Percentiles rank a stretch among this genome's conserved stretches.
Evolutionary conservation across 2,797 vertebrate species (phyloP).

Genomic region (Halcyon chelicuti): DNA sequence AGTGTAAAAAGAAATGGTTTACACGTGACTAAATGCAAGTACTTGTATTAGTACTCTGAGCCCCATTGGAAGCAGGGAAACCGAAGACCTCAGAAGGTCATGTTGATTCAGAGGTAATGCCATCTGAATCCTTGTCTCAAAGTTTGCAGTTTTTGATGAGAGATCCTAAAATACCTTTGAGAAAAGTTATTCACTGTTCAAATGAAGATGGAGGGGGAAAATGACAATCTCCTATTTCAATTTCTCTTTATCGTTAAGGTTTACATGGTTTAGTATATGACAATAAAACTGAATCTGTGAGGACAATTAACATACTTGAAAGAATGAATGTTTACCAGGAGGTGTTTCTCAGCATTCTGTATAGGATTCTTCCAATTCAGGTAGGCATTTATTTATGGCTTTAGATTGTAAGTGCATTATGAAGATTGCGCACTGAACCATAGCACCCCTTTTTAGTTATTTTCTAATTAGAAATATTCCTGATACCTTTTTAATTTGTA

Average conservation of each 20-base stretch:
- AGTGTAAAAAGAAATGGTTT: conserved; percentile 20
- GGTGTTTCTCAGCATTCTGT: conserved; percentile 92
- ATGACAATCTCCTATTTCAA: conserved; percentile 65
- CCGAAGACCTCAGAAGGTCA: conserved; percentile 32
- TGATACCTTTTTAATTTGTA: conserved; percentile 28
- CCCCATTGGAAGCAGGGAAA: not conserved
- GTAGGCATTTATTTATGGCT: conserved; percentile 78
- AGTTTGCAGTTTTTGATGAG: conserved; percentile 31
- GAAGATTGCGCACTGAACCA: conserved; percentile 14
- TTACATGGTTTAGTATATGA: conserved; percentile 92
- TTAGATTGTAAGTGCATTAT: conserved; percentile 39
- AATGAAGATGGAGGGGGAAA: conserved; percentile 47
- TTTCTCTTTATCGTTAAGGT: conserved; percentile 81
- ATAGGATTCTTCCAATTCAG: conserved; percentile 91
- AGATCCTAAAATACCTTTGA: conserved; percentile 63
- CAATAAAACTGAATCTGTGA: conserved; percentile 96
- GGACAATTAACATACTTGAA: conserved; percentile 96
- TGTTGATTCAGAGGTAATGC: conserved; percentile 23
- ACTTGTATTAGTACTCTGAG: conserved; percentile 27
- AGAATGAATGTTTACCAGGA: conserved; percentile 99
- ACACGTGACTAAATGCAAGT: not conserved
- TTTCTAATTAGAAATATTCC: conserved; percentile 32
- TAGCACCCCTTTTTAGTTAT: not conserved
- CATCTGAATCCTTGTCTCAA: conserved; percentile 30
- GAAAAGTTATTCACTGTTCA: conserved; percentile 69